Conservation (phyloP, 2,797 vertebrate genomes). For the Pipistrellus kuhlii region DNA sequence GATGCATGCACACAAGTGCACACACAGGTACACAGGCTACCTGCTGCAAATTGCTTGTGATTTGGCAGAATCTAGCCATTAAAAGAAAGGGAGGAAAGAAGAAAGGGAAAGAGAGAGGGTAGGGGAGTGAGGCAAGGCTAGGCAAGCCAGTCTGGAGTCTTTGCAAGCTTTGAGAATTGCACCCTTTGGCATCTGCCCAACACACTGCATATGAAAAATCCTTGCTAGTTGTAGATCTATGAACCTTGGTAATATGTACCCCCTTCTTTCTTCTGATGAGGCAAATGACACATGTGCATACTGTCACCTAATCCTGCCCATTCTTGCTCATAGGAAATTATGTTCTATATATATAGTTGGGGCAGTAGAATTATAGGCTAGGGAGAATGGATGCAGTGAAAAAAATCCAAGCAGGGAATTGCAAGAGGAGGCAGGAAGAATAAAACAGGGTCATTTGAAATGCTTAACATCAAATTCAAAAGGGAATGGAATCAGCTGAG, state of each 20-base stretch:
- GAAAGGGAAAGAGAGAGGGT: accelerated
- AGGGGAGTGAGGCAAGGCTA: neutral
- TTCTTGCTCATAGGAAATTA: neutral
- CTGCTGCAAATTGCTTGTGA: neutral
- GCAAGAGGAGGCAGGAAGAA: neutral
- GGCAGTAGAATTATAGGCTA: neutral
- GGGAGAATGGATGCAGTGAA: neutral
- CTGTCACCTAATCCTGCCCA: neutral
- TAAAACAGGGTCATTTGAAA: neutral
- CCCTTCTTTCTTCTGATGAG: neutral
- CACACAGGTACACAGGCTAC: neutral
- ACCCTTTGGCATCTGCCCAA: neutral
- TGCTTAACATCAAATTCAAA: constrained; percentile 7
- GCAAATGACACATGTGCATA: neutral
- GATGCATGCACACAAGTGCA: neutral
- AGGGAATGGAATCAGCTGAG: neutral
- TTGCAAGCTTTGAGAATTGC: neutral
- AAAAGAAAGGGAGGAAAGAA: neutral
- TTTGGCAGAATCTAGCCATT: neutral
- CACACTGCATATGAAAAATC: accelerated
- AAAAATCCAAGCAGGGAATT: neutral
- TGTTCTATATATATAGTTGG: neutral
- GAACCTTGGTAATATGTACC: neutral
- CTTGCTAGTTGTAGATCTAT: accelerated
- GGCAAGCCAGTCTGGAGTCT: neutral